Conservation (phyloP, 2,113 vertebrate genomes). For the Hystrix brachyura region DNA sequence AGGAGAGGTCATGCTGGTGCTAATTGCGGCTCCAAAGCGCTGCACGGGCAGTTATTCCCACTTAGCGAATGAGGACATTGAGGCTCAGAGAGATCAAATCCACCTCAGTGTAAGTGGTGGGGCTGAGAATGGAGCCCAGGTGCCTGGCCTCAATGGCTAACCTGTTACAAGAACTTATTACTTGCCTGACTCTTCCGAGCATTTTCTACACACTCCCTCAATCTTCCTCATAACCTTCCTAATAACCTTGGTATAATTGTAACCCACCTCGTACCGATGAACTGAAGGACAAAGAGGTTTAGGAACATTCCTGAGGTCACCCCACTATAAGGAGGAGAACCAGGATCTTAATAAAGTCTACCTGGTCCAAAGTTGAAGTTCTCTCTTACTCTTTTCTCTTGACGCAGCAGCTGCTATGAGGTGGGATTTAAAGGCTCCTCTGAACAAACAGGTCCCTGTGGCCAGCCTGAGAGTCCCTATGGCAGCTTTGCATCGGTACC, state of each 20-base stretch:
- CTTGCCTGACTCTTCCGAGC: neutral
- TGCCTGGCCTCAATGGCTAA: neutral
- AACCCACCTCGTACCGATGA: neutral
- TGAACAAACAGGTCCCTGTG: neutral
- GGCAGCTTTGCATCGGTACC: neutral
- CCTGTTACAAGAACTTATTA: neutral
- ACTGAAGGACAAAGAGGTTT: neutral
- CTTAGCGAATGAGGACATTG: neutral
- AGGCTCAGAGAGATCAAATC: neutral
- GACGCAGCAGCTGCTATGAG: neutral
- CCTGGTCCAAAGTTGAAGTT: neutral
- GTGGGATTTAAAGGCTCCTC: neutral
- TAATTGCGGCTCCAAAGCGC: neutral
- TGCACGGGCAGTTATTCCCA: neutral
- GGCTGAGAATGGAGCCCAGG: neutral
- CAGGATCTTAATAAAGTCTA: neutral
- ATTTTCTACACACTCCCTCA: neutral
- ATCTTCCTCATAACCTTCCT: neutral
- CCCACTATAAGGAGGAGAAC: neutral
- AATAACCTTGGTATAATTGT: neutral
- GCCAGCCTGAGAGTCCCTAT: neutral
- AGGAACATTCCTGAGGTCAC: neutral
- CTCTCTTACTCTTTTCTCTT: neutral
- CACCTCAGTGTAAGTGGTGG: neutral
- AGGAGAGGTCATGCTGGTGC: neutral